Conservation (phyloP, 2,113 vertebrate genomes). For the Calidris pygmaea region DNA sequence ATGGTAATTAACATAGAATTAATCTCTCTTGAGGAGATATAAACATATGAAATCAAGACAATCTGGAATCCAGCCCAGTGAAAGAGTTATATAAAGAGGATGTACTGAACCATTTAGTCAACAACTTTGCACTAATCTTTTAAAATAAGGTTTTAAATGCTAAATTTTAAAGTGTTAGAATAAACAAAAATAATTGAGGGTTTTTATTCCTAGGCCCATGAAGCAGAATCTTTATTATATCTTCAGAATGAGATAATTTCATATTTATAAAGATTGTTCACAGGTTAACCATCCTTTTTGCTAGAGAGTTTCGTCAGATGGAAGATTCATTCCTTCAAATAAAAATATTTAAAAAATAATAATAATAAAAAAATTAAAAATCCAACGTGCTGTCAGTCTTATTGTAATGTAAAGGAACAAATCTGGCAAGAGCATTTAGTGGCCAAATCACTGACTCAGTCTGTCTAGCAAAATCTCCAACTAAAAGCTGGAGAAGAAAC, state of each 20-base stretch:
- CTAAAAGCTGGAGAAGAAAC: not conserved
- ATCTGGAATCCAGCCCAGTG: slow-evolving; percentile 51
- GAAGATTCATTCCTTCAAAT: not conserved
- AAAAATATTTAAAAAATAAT: not conserved
- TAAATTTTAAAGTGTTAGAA: slow-evolving; percentile 17
- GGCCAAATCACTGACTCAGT: not conserved
- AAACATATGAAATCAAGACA: slow-evolving; percentile 52
- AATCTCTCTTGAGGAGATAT: slow-evolving; percentile 24
- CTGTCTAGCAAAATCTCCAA: not conserved
- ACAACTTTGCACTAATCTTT: slow-evolving; percentile 24
- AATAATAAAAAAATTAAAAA: fast-evolving
- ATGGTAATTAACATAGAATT: slow-evolving; percentile 63
- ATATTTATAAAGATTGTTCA: not conserved
- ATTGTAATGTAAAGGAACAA: not conserved
- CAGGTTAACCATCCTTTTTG: not conserved
- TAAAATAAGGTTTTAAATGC: slow-evolving; percentile 9
- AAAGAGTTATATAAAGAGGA: slow-evolving; percentile 57
- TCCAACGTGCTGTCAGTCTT: not conserved
- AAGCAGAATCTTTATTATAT: not conserved
- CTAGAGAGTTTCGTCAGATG: not conserved
- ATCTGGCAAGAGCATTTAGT: not conserved
- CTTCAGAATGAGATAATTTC: not conserved
- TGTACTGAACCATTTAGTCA: slow-evolving; percentile 46
- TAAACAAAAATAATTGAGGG: not conserved
- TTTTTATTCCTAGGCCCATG: not conserved